Evolutionary conservation across 2,888 invertebrate genomes (phyloP), one percentile per base, ranked within the genome.

Genomic region (Noctua fimbriata): DNA sequence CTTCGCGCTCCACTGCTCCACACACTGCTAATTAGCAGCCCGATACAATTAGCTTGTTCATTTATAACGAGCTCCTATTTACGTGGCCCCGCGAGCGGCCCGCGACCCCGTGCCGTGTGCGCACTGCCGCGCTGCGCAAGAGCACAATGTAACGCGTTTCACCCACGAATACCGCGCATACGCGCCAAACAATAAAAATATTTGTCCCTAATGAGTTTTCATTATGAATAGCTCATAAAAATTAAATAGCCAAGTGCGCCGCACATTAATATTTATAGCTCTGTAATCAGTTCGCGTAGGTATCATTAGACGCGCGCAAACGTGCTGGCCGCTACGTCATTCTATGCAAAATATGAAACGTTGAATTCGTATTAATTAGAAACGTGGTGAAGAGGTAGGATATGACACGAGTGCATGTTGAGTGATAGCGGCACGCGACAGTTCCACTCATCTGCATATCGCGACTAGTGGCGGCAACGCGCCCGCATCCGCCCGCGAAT

Each of bases 401-500:
- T 21, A 18, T 36, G 47, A 44, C 1, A n/a, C n/a, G 47, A 16
- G 82, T 41, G 44, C 44, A 67, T 52, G 69, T 58, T 49, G 79
- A 79, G 69, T n/a, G 58, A 28, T 24, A 16, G 41, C 28, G 52
- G 28, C 49, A 69, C 49, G 72, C 69, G 76, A 70, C 67, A 16
- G 66, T n/a, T 24, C 36, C 28, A 24, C 76, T 81, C 78, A 88
- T 91, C 89, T 89, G 87, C 91, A 92, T 92, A 91, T 89, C 88
- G 84, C 82, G 69, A 78, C 81, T 69, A 76, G 79, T 81, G 81
- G 2, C 87, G 75, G 90, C 90, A 80, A 83, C 69, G 70, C 65
- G 76, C 92, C 92, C 92, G 92, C 92, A 92, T 92, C 86, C 84
- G 88, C 83, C 86, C 78, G 69, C 78, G 60, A 63, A 78, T 67